Conservation (phyloP, 2,797 vertebrate genomes). For the Myotis vivesi region DNA sequence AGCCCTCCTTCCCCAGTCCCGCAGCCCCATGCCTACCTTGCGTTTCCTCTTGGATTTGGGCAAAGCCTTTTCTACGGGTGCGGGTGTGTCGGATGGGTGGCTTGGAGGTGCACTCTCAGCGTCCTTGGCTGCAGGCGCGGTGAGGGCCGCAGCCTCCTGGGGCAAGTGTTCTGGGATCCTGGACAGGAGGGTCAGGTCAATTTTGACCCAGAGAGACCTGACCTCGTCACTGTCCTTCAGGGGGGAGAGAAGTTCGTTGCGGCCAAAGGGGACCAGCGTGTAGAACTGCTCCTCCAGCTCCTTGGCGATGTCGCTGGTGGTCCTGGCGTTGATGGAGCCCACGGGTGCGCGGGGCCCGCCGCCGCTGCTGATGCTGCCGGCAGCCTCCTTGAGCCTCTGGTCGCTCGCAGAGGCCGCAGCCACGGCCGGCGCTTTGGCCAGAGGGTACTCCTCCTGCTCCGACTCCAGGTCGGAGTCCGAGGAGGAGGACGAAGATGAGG, state of each 20-base stretch:
- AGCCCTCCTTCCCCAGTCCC: accelerated
- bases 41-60: conserved; percentile 93
- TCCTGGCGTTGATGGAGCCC: conserved; percentile 82
- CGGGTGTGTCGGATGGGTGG: conserved; percentile 69
- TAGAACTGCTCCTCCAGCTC: conserved; percentile 91
- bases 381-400: conserved; percentile 83
- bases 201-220: conserved; percentile 95
- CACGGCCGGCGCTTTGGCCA: conserved; percentile 85
- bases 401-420: conserved; percentile 79
- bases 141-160: conserved; percentile 79
- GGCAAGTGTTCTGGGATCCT: conserved; percentile 89
- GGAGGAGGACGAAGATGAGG: conserved; percentile 83
- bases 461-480: conserved; percentile 81
- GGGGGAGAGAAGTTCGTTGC: conserved; percentile 89
- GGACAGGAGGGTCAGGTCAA: conserved; percentile 94
- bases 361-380: conserved; percentile 63
- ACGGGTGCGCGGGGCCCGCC: conserved; percentile 79
- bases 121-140: conserved; percentile 78
- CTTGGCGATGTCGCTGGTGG: conserved; percentile 86
- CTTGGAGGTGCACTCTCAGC: conserved; percentile 79
- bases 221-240: conserved; percentile 90
- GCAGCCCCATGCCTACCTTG: conserved; percentile 87
- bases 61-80: conserved; percentile 81
- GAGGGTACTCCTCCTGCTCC: conserved; percentile 78
- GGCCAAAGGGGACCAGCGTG: conserved; percentile 96